phyloP scores from a whole-genome alignment of 2,888 invertebrate species.

The Drosophila prolongata region DNA sequence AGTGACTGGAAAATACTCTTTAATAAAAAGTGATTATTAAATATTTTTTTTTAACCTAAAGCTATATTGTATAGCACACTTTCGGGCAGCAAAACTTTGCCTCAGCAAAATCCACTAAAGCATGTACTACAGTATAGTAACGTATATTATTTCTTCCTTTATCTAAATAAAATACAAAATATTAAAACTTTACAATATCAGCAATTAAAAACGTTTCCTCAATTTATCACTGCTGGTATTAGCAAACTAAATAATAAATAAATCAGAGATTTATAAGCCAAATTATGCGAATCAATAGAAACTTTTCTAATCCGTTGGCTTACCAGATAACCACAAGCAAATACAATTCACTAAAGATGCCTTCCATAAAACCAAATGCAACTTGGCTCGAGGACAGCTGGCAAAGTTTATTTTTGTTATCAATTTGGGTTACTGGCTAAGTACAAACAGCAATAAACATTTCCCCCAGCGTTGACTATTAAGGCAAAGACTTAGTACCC shows the following conservation, averaged over 20 bases:
- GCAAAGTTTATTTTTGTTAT: conserved; percentile 40
- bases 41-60: no score
- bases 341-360: conserved; percentile 4
- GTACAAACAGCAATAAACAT: conserved; percentile 50
- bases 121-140: no score
- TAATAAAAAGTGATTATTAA: no score
- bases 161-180: no score
- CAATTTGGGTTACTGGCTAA: conserved; percentile 50
- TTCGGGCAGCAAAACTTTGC: no score
- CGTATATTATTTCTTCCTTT: no score
- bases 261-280: conserved; percentile 1
- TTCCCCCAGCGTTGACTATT: conserved; percentile 54
- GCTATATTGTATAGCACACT: no score
- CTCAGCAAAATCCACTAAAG: no score
- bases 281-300: conserved; percentile 1
- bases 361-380: conserved; percentile 12
- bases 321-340: conserved; percentile 12
- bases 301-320: conserved; percentile 13
- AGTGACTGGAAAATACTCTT: not conserved
- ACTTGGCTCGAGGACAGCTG: conserved; percentile 13
- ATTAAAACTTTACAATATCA: no score
- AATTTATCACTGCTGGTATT: not conserved
- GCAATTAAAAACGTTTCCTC: no score
- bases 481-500: conserved; percentile 46
- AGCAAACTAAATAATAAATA: not conserved